Conservation (phyloP, 2,113 vertebrate species). For the Cnemophilus loriae region DNA sequence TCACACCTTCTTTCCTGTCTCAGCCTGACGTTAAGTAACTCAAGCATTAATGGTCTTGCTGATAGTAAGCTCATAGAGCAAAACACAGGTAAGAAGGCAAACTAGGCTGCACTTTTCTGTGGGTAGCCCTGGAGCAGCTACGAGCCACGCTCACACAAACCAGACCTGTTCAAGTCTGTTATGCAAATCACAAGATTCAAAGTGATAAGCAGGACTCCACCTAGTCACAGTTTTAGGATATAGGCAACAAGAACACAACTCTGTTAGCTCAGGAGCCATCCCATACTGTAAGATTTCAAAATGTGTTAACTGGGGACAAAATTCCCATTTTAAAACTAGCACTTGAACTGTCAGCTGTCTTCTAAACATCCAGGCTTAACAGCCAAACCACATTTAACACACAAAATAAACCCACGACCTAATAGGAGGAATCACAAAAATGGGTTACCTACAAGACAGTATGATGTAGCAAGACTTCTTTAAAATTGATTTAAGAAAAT, state of each 20-base stretch:
- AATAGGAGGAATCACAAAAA: not conserved
- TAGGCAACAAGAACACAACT: not conserved
- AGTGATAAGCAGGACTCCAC: not conserved
- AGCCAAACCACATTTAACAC: not conserved
- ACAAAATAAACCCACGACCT: not conserved
- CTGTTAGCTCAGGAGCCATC: not conserved
- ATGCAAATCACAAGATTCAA: not conserved
- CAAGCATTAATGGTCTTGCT: not conserved
- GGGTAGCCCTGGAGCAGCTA: not conserved
- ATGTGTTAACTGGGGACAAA: not conserved
- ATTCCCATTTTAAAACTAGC: not conserved
- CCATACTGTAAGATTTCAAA: not conserved
- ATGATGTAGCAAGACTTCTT: not conserved
- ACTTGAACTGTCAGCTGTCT: not conserved
- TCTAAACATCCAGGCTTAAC: not conserved
- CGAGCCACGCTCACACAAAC: not conserved
- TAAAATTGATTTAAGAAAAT: not conserved
- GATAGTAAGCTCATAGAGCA: not conserved
- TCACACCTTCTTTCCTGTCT: not conserved
- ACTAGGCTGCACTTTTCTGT: not conserved
- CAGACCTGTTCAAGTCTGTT: not conserved
- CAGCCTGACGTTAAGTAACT: not conserved
- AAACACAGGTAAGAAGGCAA: not conserved
- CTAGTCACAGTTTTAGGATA: not conserved
- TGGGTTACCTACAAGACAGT: not conserved